Conservation (phyloP, 2,113 vertebrate genomes). For the Puffinus mauretanicus region DNA sequence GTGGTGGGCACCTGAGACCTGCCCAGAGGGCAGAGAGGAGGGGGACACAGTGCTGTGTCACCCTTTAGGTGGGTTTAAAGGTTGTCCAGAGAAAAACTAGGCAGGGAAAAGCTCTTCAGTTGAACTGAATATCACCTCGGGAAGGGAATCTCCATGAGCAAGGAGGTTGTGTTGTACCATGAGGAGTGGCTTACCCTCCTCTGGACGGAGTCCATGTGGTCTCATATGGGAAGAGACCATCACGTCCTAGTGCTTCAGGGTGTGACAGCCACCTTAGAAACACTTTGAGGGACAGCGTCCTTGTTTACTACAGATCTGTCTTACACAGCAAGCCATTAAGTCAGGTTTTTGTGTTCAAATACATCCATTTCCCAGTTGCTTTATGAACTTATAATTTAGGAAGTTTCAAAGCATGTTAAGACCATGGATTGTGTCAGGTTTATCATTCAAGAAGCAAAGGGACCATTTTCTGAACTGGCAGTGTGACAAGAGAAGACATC, state of each 20-base stretch:
- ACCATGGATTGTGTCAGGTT: not conserved
- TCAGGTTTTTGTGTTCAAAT: not conserved
- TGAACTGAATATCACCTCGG: not conserved
- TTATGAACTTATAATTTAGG: not conserved
- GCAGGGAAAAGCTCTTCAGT: not conserved
- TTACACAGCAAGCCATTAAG: not conserved
- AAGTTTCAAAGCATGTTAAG: not conserved
- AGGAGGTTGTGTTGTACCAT: not conserved
- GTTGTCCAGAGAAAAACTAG: not conserved
- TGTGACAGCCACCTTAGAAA: not conserved
- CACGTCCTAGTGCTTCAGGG: not conserved
- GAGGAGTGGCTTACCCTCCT: not conserved
- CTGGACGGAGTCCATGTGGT: not conserved
- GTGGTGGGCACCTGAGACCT: not conserved
- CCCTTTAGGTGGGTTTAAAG: accelerated
- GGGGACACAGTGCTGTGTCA: not conserved
- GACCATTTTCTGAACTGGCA: not conserved
- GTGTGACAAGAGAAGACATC: not conserved
- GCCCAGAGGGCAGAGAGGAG: not conserved
- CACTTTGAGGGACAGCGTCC: not conserved
- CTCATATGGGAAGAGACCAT: not conserved
- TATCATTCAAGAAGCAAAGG: not conserved
- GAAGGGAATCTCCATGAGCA: not conserved
- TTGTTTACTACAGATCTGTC: not conserved
- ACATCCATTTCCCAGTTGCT: not conserved